These are phyloP conservation scores for Tetheella fluctuosa DNA, from an alignment of 2,888 invertebrate species.

Conservation along the genomic window DNA sequence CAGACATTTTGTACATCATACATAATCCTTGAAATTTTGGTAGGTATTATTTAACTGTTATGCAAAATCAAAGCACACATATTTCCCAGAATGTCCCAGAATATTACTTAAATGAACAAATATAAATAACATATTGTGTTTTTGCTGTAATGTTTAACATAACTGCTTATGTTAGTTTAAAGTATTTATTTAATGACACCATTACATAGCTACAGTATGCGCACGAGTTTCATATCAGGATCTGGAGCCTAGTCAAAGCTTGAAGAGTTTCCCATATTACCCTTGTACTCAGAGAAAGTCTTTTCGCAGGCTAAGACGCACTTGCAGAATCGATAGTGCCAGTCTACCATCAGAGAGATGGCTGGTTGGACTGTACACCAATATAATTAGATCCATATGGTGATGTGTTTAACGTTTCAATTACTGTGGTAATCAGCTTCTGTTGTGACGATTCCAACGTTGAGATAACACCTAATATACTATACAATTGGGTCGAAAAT, in stretches of 20 bases:
- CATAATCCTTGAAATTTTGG: background rate
- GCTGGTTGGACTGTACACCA: too few species aligned
- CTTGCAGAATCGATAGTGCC: too few species aligned
- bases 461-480: too few species aligned
- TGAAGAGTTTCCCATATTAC: too few species aligned
- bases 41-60: background rate
- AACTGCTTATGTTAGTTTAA: background rate
- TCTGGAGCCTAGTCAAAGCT: too few species aligned
- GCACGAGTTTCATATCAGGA: too few species aligned
- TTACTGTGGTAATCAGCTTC: background rate
- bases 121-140: background rate
- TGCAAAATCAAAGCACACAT: background rate
- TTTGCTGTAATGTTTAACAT: slow-evolving; percentile 5
- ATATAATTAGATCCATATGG: background rate
- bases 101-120: background rate
- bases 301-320: too few species aligned
- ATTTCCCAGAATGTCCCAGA: background rate
- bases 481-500: too few species aligned
- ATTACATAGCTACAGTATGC: too few species aligned
- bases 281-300: too few species aligned
- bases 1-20: background rate
- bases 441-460: too few species aligned
- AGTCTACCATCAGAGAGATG: too few species aligned
- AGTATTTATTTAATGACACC: background rate
- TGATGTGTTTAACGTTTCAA: slow-evolving; percentile 9